Evolutionary conservation across 1,140 invertebrate species (phyloP).

Genomic region (Hestina assimilis): DNA sequence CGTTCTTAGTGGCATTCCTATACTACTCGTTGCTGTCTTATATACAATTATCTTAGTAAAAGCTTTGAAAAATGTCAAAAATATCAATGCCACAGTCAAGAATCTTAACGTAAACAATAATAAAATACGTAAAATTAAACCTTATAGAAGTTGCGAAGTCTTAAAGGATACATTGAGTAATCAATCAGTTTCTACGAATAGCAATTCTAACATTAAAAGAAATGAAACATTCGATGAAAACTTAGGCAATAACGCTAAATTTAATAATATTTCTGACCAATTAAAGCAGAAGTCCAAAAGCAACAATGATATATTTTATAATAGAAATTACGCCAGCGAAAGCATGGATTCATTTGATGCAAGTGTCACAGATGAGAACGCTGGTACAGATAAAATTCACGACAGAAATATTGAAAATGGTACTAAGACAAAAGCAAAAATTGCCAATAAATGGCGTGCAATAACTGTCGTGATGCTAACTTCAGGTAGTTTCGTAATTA

Average conservation of each 20-base stretch:
- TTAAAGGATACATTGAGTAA: constrained; percentile 32
- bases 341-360: constrained; percentile 46
- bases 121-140: constrained; percentile 48
- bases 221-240: constrained; percentile 50
- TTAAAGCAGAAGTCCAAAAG: constrained; percentile 45
- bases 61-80: constrained; percentile 73
- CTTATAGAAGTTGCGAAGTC: constrained; percentile 47
- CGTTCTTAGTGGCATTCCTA: constrained; percentile 75
- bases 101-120: constrained; percentile 33
- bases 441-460: constrained; percentile 78
- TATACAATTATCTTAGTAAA: constrained; percentile 78
- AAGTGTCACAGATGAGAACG: constrained; percentile 17
- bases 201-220: constrained; percentile 39
- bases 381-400: constrained; percentile 3
- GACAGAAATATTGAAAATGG: background rate
- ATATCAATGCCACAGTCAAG: constrained; percentile 55
- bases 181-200: constrained; percentile 32
- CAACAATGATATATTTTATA: constrained; percentile 27
- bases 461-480: constrained; percentile 79
- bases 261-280: constrained; percentile 18
- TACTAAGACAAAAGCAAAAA: constrained; percentile 32
- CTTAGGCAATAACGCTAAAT: constrained; percentile 15
- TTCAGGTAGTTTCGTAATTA: constrained; percentile 75
- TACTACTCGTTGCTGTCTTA: constrained; percentile 73
- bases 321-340: constrained; percentile 5